A percentile compares a stretch with the other conserved stretches of the same genome.
These are phyloP conservation scores for Stramonita haemastoma DNA, from an alignment of 2,888 invertebrate genomes.

Conservation along the genomic window DNA sequence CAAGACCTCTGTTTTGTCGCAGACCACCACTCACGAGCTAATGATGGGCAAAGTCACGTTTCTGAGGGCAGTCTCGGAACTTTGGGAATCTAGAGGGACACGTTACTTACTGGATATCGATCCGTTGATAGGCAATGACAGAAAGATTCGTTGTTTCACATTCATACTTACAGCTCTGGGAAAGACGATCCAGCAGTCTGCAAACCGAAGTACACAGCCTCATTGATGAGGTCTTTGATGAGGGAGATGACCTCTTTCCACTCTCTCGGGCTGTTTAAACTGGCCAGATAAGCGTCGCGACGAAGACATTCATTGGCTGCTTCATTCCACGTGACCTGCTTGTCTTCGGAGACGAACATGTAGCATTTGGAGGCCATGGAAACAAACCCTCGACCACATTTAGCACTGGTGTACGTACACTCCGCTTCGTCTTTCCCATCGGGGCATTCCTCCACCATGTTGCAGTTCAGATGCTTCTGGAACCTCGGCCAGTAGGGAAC, in stretches of 20 bases:
- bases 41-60: too few relatives aligned
- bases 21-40: too few relatives aligned
- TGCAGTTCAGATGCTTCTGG: slow-evolving; percentile 1
- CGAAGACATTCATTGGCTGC: slow-evolving; percentile 30
- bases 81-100: too few relatives aligned
- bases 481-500: not conserved
- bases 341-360: not conserved
- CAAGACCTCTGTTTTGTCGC: too few relatives aligned
- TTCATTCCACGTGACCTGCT: slow-evolving; percentile 15
- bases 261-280: not conserved
- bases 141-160: too few relatives aligned
- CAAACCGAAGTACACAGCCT: slow-evolving; percentile 1
- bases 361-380: not conserved
- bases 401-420: not conserved
- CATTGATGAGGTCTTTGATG: not conserved
- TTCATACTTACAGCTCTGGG: not conserved
- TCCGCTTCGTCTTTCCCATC: not conserved
- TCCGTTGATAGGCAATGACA: too few relatives aligned
- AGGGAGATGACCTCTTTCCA: not conserved
- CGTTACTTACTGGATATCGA: too few relatives aligned
- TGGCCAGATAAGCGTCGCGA: slow-evolving; percentile 15
- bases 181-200: not conserved
- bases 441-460: not conserved
- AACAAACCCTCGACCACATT: not conserved
- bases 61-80: too few relatives aligned